Conservation (phyloP, 2,888 invertebrate species). For the Volucella bombylans region DNA sequence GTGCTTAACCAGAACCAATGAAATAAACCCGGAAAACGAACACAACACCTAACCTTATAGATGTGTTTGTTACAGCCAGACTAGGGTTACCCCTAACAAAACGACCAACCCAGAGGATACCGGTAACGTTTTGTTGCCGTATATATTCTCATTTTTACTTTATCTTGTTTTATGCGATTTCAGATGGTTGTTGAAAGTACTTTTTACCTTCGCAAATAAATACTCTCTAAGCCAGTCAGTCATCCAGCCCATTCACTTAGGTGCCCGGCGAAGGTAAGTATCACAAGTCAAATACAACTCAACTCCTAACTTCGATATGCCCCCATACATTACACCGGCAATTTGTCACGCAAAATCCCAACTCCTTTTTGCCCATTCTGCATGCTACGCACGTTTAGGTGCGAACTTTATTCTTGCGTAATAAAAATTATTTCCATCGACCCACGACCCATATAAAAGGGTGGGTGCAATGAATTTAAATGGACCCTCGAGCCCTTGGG, state of each 20-base stretch:
- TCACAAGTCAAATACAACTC: conserved; percentile 54
- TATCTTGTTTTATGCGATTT: conserved; percentile 67
- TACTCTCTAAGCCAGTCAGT: conserved; percentile 49
- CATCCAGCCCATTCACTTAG: conserved; percentile 42
- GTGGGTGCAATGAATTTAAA: conserved; percentile 72
- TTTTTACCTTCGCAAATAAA: conserved; percentile 65
- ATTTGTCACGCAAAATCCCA: conserved; percentile 70
- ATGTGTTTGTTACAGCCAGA: neutral
- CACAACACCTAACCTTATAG: conserved; percentile 23
- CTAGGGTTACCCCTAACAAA: conserved; percentile 22
- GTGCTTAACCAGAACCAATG: conserved; percentile 50
- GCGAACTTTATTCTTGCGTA: conserved; percentile 69
- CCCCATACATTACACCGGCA: conserved; percentile 65
- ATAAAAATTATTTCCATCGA: conserved; percentile 73
- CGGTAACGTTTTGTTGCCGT: conserved; percentile 56
- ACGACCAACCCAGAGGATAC: conserved; percentile 35
- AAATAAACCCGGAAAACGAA: conserved; percentile 41
- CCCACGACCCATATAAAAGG: conserved; percentile 67
- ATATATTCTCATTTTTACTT: conserved; percentile 64
- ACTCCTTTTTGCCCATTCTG: conserved; percentile 21
- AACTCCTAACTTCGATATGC: conserved; percentile 20
- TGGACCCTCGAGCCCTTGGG: conserved; percentile 48
- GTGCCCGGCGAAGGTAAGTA: neutral
- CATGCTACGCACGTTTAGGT: conserved; percentile 71
- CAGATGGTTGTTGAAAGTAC: conserved; percentile 65